Evolutionary conservation across 2,888 invertebrate genomes (phyloP), one percentile per base, ranked within the genome.

Genomic region (Malacosoma neustria): DNA sequence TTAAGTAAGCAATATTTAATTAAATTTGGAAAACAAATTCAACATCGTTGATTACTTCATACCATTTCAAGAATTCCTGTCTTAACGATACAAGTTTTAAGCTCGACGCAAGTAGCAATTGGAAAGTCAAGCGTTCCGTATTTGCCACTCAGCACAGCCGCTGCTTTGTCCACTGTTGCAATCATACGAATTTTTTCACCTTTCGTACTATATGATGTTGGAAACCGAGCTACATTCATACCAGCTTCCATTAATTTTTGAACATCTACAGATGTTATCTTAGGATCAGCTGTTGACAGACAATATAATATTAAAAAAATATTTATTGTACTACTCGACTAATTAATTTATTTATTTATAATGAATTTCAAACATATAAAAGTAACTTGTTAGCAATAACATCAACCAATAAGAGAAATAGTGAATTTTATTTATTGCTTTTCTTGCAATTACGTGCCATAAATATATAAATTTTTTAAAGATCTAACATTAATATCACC

Each of bases 51-150:
- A 3, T 22, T 22, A 7, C 6, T 9, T 7, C 34, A 5, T 41
- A 66, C 70, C 45, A 51, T 41, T 49, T 61, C 49, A 11, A 73
- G 35, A 11, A 69, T 36, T 1, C 73, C 96, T 33, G 94, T 95
- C 54, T 92, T 87, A 46, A 96, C 93, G 71, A 94, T 93, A 2
- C 93, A 93, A 3, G 95, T 95, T 61, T 93, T 93, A 0, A 96
- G 91, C 57, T 96, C 95, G 34, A 95, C 72, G 37, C 93, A 95
- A 49, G 95, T 92, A 2, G 93, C 95, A 4, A 95, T 84, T 0
- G 94, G 91, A 61, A 87, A 88, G 33, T 85, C 77, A 13, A 87
- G 65, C 0, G 89, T 87, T 3, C 82, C 67, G 35, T 59, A 31
- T 49, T 88, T 89, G 34, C 87, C 70, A 42, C 90, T 88, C 47